Base-by-base conservation (phyloP, 1,140 invertebrate species). In the Micrasema minimum region DNA sequence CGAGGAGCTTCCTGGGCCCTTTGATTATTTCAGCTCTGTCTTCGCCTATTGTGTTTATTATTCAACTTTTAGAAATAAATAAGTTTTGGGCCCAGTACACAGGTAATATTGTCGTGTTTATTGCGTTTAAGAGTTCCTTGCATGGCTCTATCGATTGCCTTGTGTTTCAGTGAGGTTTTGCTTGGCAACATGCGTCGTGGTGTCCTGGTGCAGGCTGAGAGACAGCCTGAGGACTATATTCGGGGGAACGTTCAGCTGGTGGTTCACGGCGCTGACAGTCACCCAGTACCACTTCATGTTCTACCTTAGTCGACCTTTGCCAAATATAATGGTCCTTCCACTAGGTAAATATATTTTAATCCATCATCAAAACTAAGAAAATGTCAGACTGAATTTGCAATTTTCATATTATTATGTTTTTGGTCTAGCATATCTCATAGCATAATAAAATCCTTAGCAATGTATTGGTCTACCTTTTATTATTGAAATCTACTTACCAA, bases 251-350 rank as follows among this genome's bases (percentile, higher is more conserved):
- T 91, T 94, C 80, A 85, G 90, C 14, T 88, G 88, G 73, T 97
- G 96, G 94, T 92, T 96, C 74, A 87, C 94, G 37, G 78, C 92
- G 3, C 89, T 99, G 46, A 96, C 93, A 23, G 87, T 92, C 20
- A 91, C 95, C 10, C 98, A 99, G 79, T 99, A 98, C 84, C 98
- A 99, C 85, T 97, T 99, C 78, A 92, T 99, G 87, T 99, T 96
- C 80, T 99, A 99, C 81, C 87, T 96, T 77, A 96, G 93, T 71
- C 87, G 98, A 62, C 90, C 97, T 18, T 87, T 99, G 72, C 98
- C 98, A 72, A 99, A 99, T 85, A 96, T 94, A 43, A 94, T 99
- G 88, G 96, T 94, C 35, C 81, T 99, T 74, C 92, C 93, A 68
- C 82, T 97, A 81, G 96, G 96, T 97, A 88, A 88, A 82, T 77